Evolutionary conservation across 2,113 vertebrate genomes (phyloP), one percentile per base, ranked within the genome.

Genomic region (Gallinago media): DNA sequence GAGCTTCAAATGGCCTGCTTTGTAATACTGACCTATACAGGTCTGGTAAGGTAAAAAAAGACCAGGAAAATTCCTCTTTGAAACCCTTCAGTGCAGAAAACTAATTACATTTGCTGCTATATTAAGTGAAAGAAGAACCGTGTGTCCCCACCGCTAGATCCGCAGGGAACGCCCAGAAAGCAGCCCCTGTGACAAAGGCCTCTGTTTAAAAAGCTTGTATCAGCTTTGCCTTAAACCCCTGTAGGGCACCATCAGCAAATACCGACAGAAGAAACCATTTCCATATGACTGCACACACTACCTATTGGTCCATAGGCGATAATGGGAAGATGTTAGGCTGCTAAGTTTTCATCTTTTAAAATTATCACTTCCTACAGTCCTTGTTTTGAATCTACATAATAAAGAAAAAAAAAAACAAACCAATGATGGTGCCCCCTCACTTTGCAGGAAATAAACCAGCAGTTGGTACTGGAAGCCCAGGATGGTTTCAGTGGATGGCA

Each of bases 361-460:
- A 65, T 46, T 12, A 12, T 20, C 42, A 9, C 19, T 80, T 56
- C 38, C 15, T 50, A 21, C 12, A 29, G 44, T 17, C 34, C 26
- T 63, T 72, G 26, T 18, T 77, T 82, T 77, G 74, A 74, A 66
- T 50, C 9, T 36, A 68, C 18, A 31, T 23, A 3, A 23, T 23
- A n/a, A 49, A 5, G 6, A 36, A 49, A 14, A 15, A 12, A 16
- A 36, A n/a, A 32, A 42, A 42, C 14, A 42, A 42, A 42, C 10
- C 8, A 5, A 9, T 3, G 20, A 18, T 4, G 8, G 52, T 50
- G 8, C 6, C 1, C 5, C 9, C 38, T 8, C 31, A 3, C n/a
- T 22, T 27, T 20, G n/a, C 23, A 40, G 4, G 31, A 47, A 34
- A 40, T 3, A 71, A 76, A 11, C 1, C 44, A 26, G 29, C 8